These are phyloP conservation scores for Pocillopora verrucosa DNA, from an alignment of 64 coral and sea anemone genomes.

Conservation along the genomic window DNA sequence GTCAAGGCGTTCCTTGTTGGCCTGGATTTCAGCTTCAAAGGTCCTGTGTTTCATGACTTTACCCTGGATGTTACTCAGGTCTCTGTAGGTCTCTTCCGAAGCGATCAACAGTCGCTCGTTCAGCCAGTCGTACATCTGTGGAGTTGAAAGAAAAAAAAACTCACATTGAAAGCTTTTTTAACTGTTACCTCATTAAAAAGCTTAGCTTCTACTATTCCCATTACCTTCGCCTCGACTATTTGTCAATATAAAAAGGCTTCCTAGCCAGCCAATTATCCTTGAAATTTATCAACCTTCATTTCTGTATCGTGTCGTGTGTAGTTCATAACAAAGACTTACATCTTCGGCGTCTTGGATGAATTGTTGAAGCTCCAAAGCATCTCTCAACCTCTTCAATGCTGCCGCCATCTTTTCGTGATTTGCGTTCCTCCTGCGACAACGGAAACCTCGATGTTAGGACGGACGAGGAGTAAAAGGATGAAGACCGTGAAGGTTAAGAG, in stretches of 20 bases:
- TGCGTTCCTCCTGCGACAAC: constrained; percentile 69
- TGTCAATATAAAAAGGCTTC: too few relatives aligned
- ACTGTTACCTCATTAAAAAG: too few relatives aligned
- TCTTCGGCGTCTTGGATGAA: constrained; percentile 98
- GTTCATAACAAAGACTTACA: constrained; percentile 45
- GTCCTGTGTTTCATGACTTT: constrained; percentile 88
- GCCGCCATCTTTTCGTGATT: constrained; percentile 89
- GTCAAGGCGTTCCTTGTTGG: constrained; percentile 90
- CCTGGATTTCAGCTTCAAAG: constrained; percentile 94
- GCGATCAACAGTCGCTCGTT: constrained; percentile 86
- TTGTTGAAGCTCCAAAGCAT: constrained; percentile 83
- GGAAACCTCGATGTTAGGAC: not conserved
- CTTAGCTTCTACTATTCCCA: too few relatives aligned
- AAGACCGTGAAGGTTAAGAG: not conserved
- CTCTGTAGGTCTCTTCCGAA: constrained; percentile 90
- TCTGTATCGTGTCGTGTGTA: too few relatives aligned
- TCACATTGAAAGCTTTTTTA: not conserved
- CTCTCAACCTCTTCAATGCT: constrained; percentile 78
- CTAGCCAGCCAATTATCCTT: not conserved
- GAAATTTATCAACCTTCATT: not conserved
- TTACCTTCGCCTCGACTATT: too few relatives aligned
- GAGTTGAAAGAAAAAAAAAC: not conserved
- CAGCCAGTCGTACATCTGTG: constrained; percentile 98
- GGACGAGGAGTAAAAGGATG: not conserved
- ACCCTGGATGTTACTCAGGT: constrained; percentile 94